Conservation (phyloP, 2,113 vertebrate species). For the Bettongia penicillata region DNA sequence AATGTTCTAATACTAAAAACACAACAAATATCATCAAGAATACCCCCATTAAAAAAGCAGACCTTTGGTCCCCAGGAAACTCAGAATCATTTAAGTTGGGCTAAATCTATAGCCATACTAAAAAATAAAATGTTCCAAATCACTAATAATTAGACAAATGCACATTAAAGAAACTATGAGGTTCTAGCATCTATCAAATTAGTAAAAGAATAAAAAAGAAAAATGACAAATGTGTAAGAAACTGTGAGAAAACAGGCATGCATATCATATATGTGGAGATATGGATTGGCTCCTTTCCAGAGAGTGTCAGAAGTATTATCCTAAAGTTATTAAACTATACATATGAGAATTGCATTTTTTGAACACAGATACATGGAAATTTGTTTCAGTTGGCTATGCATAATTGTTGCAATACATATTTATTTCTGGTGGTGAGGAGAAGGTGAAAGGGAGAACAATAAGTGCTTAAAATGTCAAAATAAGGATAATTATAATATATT, state of each 20-base stretch:
- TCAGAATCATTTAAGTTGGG: background rate
- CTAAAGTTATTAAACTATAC: background rate
- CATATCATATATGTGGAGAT: background rate
- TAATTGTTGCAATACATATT: background rate
- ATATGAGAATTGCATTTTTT: background rate
- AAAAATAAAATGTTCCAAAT: background rate
- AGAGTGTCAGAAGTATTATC: background rate
- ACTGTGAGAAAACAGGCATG: background rate
- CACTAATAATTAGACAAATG: background rate
- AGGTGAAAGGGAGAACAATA: background rate
- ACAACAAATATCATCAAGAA: background rate
- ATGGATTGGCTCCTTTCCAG: background rate
- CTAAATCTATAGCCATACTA: background rate
- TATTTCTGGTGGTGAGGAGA: background rate
- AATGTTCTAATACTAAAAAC: background rate
- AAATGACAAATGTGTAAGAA: background rate
- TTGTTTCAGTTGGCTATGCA: background rate
- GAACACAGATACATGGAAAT: background rate
- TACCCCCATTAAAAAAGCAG: background rate
- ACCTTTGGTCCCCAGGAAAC: background rate
- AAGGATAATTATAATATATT: background rate
- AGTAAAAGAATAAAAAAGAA: background rate
- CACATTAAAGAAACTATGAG: background rate
- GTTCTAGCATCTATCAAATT: background rate
- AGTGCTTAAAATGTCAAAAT: background rate